phyloP scores from a whole-genome alignment of 1,140 invertebrate genomes.

The Drosophila littoralis region DNA sequence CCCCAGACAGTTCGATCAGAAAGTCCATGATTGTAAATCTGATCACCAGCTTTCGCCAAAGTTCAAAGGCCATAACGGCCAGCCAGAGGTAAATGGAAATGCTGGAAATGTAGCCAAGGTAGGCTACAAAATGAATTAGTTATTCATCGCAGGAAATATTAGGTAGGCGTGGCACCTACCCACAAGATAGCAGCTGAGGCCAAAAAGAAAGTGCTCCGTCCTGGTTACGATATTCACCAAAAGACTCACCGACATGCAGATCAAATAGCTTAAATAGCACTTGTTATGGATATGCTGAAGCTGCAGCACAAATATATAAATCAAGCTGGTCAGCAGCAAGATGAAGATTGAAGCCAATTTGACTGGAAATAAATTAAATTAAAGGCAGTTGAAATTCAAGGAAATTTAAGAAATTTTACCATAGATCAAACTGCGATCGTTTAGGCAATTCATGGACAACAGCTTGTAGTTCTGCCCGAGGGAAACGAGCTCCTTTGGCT shows the following conservation, averaged over 20 bases:
- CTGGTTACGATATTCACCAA: background rate
- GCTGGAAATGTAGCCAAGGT: background rate
- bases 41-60: background rate
- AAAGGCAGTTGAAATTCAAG: background rate
- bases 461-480: background rate
- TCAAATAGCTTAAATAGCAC: background rate
- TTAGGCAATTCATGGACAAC: background rate
- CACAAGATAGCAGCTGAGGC: background rate
- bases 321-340: background rate
- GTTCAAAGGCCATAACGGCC: background rate
- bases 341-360: background rate
- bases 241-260: background rate
- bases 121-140: background rate
- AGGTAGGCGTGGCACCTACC: background rate
- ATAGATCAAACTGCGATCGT: background rate
- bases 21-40: constrained; percentile 12
- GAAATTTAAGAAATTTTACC: background rate
- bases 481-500: background rate
- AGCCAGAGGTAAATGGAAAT: background rate
- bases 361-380: too few species aligned
- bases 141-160: too few species aligned
- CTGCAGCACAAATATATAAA: background rate
- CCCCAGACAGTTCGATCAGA: background rate
- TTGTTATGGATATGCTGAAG: background rate
- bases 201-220: background rate